Base-by-base conservation (phyloP, 2,888 invertebrate species). In the Diaprepes abbreviatus region DNA sequence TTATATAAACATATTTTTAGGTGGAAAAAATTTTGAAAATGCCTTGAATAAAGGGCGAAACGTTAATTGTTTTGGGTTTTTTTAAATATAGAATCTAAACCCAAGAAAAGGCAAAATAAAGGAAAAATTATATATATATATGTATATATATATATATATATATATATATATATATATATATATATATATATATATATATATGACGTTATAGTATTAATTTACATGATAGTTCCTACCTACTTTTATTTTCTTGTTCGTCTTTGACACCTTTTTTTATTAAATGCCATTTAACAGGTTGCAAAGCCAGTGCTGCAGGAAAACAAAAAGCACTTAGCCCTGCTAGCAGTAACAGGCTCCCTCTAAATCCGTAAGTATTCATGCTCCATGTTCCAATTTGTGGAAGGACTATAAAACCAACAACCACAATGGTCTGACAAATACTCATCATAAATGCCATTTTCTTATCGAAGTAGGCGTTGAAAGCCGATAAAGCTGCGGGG, bases 261-360 rank as follows among this genome's bases (percentile, higher is more conserved):
- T 9, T 31, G 3, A 10, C n/a, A 3, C 40, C 35, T 24, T 65
- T 77, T 78, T 38, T 84, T 84, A 89, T 84, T 19, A 43, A 19
- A 78, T 93, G 91, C 91, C 91, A 91, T 79, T 91, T 89, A 0
- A 92, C 90, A 1, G 93, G 92, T 75, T 92, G 92, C 89, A 68
- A 28, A 12, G 50, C 31, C 4, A 28, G 4, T n/a, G 35, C 28
- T 0, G 68, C 54, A 5, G 63, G 63, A 24, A 68, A 10, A 19
- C 17, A 19, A 2, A 63, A 24, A 3, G 33, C 9, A 21, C 57
- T 55, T 12, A 63, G 6, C 5, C 2, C 50, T 31, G 57, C 60
- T 12, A 68, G 7, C 1, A 36, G 17, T 16, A 58, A 24, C 24
- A 68, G 14, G 3, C 48, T 48, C 6, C 68, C 63, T 33, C 63